A percentile compares a stretch with the other conserved stretches of the same genome.
Evolutionary conservation across 2,113 vertebrate species (phyloP).

Genomic region (Prionailurus bengalensis): DNA sequence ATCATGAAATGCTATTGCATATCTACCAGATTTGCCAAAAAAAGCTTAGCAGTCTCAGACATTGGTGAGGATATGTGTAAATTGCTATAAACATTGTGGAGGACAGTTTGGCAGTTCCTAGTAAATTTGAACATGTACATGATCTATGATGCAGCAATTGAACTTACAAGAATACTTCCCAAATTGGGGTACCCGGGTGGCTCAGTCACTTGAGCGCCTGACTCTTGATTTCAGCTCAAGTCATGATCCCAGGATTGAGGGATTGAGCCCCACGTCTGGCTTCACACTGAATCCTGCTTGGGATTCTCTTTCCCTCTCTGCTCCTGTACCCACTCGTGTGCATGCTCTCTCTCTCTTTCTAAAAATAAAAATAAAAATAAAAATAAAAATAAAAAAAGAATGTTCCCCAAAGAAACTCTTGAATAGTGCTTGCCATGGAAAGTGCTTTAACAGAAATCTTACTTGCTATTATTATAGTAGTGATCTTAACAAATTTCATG

Average conservation of each 20-base stretch:
- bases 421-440: neutral
- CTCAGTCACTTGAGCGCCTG: no score
- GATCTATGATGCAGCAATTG: neutral
- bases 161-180: neutral
- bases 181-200: no score
- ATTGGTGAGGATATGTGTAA: neutral
- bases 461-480: neutral
- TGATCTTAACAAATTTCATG: neutral
- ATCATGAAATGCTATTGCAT: slow-evolving; percentile 14
- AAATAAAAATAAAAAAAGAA: no score
- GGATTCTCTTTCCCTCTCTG: no score
- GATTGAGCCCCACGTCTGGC: no score
- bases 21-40: neutral
- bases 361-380: no score
- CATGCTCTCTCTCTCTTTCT: no score
- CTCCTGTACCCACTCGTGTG: no score
- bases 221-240: no score
- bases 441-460: neutral
- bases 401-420: neutral
- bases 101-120: neutral
- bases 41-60: neutral
- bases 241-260: no score
- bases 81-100: neutral
- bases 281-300: no score
- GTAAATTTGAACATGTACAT: neutral